Conservation (phyloP, 2,888 invertebrate species). For the Cephalotes varians region DNA sequence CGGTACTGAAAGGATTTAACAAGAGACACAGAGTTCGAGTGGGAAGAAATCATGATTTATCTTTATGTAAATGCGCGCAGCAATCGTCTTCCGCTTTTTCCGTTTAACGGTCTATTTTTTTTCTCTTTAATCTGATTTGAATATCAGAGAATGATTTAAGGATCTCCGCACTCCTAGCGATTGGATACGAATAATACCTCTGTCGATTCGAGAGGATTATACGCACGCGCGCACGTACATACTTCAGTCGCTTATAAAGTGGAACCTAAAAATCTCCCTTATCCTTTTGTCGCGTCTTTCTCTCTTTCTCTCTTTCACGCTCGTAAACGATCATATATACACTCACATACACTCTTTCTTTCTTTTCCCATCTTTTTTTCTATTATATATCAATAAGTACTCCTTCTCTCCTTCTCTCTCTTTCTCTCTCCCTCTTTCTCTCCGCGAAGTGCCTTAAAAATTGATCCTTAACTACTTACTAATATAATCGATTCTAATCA, state of each 20-base stretch:
- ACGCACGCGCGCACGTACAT: conserved; percentile 68
- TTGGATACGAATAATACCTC: conserved; percentile 44
- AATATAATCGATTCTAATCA: conserved; percentile 86
- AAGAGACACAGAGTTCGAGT: conserved; percentile 46
- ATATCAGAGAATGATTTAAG: conserved; percentile 12
- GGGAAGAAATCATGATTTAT: conserved; percentile 60
- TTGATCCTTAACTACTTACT: conserved; percentile 84
- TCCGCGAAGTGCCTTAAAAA: conserved; percentile 80
- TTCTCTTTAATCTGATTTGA: not conserved
- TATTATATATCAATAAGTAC: conserved; percentile 47
- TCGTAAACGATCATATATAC: conserved; percentile 44
- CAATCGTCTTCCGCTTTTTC: conserved; percentile 50
- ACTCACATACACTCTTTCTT: conserved; percentile 31
- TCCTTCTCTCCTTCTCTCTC: conserved; percentile 47
- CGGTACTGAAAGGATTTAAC: conserved; percentile 23
- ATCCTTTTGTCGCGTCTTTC: conserved; percentile 39
- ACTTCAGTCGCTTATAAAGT: conserved; percentile 48
- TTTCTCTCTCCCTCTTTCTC: conserved; percentile 60
- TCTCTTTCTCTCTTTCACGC: conserved; percentile 20
- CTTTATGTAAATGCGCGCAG: conserved; percentile 66
- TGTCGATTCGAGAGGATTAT: conserved; percentile 60
- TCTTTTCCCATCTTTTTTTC: conserved; percentile 46
- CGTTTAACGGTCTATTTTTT: not conserved
- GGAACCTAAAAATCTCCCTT: conserved; percentile 31
- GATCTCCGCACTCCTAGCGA: conserved; percentile 19